A percentile compares a stretch with the other conserved stretches of the same genome.
Evolutionary conservation across 2,797 vertebrate genomes (phyloP).

Genomic region (Neostethus bicornis): DNA sequence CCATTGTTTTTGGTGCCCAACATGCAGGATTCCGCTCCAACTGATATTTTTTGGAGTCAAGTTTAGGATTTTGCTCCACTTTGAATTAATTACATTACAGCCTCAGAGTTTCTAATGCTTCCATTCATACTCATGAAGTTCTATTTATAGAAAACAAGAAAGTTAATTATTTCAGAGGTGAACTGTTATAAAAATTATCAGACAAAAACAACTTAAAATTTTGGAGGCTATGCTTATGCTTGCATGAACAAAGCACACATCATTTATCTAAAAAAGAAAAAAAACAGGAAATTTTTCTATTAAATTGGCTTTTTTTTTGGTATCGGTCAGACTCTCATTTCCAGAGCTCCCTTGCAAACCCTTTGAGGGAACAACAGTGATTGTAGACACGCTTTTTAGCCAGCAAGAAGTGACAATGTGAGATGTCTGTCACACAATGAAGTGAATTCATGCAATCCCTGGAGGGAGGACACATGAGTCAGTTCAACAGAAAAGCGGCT

Average conservation of each 20-base stretch:
- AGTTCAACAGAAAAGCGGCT: background rate
- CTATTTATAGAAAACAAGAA: background rate
- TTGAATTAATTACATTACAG: slow-evolving; percentile 33
- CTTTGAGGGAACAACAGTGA: background rate
- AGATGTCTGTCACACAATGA: background rate
- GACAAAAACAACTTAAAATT: background rate
- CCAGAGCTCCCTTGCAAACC: background rate
- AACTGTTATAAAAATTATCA: too few species aligned
- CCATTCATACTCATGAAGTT: slow-evolving; percentile 9
- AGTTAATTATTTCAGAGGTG: too few species aligned
- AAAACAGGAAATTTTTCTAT: background rate
- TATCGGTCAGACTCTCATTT: too few species aligned
- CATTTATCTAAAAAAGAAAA: background rate
- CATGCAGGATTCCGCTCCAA: slow-evolving; percentile 35
- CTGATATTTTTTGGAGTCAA: slow-evolving; percentile 59
- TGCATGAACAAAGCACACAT: background rate
- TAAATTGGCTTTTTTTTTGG: too few species aligned
- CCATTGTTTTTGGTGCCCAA: slow-evolving; percentile 23
- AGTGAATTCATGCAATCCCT: background rate
- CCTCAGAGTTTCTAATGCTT: slow-evolving; percentile 23
- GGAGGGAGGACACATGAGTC: background rate
- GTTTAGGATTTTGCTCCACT: slow-evolving; percentile 50
- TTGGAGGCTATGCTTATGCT: background rate
- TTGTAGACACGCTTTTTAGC: background rate
- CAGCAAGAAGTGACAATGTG: background rate